Percentiles rank a stretch among this genome's conserved stretches.
These are phyloP conservation scores for Orchesellides sinensis DNA, from an alignment of 2,888 invertebrate genomes.

Conservation along the genomic window DNA sequence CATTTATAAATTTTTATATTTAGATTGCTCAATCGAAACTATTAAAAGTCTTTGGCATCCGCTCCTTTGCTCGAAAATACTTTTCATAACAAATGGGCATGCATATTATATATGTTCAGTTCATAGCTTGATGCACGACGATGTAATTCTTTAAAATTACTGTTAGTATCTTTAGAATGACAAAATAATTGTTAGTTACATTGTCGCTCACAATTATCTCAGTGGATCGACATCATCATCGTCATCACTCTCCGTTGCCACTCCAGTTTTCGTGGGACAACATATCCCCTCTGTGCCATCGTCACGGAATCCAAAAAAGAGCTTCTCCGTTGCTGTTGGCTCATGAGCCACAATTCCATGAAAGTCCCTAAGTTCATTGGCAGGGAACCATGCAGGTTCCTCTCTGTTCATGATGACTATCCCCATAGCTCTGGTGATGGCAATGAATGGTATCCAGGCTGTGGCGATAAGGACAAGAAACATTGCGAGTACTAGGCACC, in stretches of 20 bases:
- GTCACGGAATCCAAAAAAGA: slow-evolving; percentile 89
- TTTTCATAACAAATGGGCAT: not conserved
- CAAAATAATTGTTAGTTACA: not conserved
- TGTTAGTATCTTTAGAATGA: no score
- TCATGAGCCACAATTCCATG: slow-evolving; percentile 92
- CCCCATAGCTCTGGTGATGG: slow-evolving; percentile 88
- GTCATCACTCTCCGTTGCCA: slow-evolving; percentile 79
- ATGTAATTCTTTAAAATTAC: no score
- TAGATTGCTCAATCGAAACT: not conserved
- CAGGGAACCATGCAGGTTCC: slow-evolving; percentile 95
- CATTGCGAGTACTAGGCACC: slow-evolving; percentile 87
- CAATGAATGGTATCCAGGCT: slow-evolving; percentile 91
- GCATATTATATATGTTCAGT: not conserved
- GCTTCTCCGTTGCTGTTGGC: slow-evolving; percentile 86
- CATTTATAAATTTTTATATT: not conserved
- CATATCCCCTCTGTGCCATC: slow-evolving; percentile 91
- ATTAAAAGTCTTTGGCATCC: slow-evolving; percentile 16
- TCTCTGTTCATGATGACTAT: slow-evolving; percentile 90
- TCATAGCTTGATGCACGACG: no score
- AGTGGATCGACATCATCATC: slow-evolving; percentile 65
- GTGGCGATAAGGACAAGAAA: slow-evolving; percentile 87
- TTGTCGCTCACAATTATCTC: slow-evolving; percentile 41
- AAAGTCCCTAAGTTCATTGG: slow-evolving; percentile 90
- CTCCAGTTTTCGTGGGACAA: slow-evolving; percentile 83
- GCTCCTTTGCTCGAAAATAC: not conserved